A percentile compares a stretch with the other conserved stretches of the same genome.
Evolutionary conservation across 2,113 vertebrate genomes (phyloP).

Genomic region (Lycaon pictus): DNA sequence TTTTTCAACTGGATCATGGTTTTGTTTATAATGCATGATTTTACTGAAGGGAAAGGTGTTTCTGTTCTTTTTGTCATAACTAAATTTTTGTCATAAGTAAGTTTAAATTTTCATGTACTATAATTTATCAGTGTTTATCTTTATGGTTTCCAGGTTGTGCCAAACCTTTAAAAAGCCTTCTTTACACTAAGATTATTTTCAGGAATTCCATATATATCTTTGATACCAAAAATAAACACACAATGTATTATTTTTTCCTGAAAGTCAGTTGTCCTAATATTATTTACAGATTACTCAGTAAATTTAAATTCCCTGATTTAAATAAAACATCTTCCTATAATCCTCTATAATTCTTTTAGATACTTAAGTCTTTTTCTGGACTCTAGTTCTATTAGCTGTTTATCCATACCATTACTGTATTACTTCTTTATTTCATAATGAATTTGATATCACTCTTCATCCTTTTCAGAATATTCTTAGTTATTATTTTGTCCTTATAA

Average conservation of each 20-base stretch:
- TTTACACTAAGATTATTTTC: neutral
- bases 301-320: neutral
- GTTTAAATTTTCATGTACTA: conserved; percentile 2
- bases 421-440: neutral
- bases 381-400: neutral
- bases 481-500: neutral
- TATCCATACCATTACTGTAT: neutral
- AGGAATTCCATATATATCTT: neutral
- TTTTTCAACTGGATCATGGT: neutral
- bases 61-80: neutral
- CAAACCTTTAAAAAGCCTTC: neutral
- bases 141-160: neutral
- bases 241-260: neutral
- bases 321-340: neutral
- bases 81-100: conserved; percentile 3
- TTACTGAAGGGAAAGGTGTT: neutral
- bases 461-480: neutral
- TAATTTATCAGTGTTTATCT: neutral
- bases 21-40: conserved; percentile 9
- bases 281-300: neutral
- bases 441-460: neutral
- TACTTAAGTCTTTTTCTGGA: neutral
- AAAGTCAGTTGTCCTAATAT: neutral
- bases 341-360: neutral
- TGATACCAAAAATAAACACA: neutral